Conservation (phyloP, 2,113 vertebrate species). For the Chionodraco myersi region DNA sequence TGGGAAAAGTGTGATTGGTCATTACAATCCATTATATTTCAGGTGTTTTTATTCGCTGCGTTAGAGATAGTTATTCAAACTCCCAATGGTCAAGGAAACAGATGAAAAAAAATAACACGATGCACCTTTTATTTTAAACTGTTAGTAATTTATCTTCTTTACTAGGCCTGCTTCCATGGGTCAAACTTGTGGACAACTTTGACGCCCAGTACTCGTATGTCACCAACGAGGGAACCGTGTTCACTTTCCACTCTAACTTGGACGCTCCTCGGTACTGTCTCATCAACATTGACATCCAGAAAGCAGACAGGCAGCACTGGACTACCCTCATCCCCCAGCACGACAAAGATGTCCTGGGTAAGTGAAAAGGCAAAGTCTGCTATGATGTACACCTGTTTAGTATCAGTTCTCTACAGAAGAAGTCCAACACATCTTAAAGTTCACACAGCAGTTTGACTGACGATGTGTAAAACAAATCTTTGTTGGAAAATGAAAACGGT, state of each 20-base stretch:
- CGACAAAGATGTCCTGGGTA: constrained; percentile 83
- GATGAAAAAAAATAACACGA: not conserved
- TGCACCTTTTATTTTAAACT: not conserved
- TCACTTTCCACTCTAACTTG: constrained; percentile 83
- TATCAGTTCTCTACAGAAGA: constrained; percentile 5
- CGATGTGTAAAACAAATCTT: not conserved
- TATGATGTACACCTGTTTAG: not conserved
- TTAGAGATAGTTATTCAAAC: not conserved
- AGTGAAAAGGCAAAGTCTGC: constrained; percentile 25
- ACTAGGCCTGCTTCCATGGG: constrained; percentile 83
- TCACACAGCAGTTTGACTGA: not conserved
- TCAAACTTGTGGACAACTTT: constrained; percentile 83
- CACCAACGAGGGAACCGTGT: constrained; percentile 81
- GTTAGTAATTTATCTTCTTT: not conserved
- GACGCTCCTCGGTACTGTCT: constrained; percentile 80
- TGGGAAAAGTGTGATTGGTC: not conserved
- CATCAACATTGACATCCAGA: constrained; percentile 83
- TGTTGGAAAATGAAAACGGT: not conserved
- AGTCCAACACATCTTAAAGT: not conserved
- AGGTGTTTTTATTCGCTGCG: not conserved
- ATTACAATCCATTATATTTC: not conserved
- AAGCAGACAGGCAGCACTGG: constrained; percentile 75
- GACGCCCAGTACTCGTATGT: constrained; percentile 83
- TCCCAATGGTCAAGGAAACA: not conserved
- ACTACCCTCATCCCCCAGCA: constrained; percentile 80